phyloP scores from a whole-genome alignment of 2,888 invertebrate genomes.

The Meiosimyza platycephala region DNA sequence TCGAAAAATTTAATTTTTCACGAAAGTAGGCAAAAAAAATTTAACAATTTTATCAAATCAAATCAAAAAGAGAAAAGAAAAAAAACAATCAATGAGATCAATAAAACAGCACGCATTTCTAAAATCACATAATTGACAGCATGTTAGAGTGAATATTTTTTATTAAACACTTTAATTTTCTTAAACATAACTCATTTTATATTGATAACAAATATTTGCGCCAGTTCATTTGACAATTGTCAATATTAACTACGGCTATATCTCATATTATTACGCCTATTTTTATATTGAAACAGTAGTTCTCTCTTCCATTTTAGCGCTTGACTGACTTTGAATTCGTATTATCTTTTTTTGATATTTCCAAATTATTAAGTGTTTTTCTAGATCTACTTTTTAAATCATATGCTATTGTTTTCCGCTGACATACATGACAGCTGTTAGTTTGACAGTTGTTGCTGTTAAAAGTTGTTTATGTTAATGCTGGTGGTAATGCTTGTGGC shows the following conservation, averaged over 20 bases:
- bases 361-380: too few relatives aligned
- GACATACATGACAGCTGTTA: slow-evolving; percentile 33
- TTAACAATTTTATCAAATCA: neutral
- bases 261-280: too few relatives aligned
- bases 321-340: too few relatives aligned
- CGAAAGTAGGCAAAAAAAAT: neutral
- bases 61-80: too few relatives aligned
- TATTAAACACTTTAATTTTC: neutral
- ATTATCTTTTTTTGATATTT: too few relatives aligned
- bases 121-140: slow-evolving; percentile 56
- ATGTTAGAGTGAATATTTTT: neutral
- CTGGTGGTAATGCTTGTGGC: too few relatives aligned
- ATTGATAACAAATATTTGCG: slow-evolving; percentile 32
- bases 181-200: slow-evolving; percentile 5
- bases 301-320: too few relatives aligned
- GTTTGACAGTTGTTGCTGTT: neutral
- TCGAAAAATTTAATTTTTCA: neutral
- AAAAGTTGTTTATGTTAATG: neutral
- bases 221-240: slow-evolving; percentile 27
- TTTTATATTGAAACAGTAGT: too few relatives aligned
- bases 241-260: too few relatives aligned
- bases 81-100: slow-evolving; percentile 47
- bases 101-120: slow-evolving; percentile 37
- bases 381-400: too few relatives aligned
- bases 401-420: slow-evolving; percentile 7